Evolutionary conservation across 1,140 invertebrate genomes (phyloP).

Genomic region (Aradophagus sp.): DNA sequence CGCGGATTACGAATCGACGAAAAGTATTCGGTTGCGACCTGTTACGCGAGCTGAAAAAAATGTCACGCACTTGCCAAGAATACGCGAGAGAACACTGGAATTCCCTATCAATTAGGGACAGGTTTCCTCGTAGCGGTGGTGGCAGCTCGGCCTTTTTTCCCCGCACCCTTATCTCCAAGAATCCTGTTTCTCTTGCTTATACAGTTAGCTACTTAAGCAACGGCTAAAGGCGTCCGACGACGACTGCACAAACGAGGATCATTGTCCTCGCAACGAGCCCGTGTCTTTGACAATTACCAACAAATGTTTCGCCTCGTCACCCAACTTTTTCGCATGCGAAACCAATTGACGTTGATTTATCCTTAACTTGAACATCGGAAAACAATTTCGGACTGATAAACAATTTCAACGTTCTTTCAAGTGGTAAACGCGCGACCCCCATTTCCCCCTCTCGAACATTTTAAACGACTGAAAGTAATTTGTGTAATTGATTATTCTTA

Average conservation of each 20-base stretch:
- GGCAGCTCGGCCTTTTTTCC: conserved; percentile 49
- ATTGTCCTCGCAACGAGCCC: conserved; percentile 50
- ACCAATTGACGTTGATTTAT: too few relatives aligned
- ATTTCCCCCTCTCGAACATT: too few relatives aligned
- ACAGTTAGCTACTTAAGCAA: conserved; percentile 57
- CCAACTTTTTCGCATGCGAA: conserved; percentile 13
- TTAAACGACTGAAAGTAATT: not conserved
- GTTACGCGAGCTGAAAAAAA: conserved; percentile 66
- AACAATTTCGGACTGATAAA: not conserved
- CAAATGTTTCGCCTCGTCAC: conserved; percentile 43
- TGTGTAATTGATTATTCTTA: conserved; percentile 40
- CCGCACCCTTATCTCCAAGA: conserved; percentile 53
- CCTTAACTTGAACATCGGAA: too few relatives aligned
- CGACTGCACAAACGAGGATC: conserved; percentile 45
- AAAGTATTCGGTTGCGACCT: conserved; percentile 68
- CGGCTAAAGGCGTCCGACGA: conserved; percentile 41
- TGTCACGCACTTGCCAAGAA: conserved; percentile 45
- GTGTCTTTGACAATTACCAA: conserved; percentile 38
- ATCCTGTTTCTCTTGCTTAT: conserved; percentile 57
- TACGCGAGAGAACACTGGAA: conserved; percentile 59
- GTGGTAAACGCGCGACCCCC: too few relatives aligned
- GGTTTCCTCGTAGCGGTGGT: conserved; percentile 62
- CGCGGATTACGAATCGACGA: conserved; percentile 66
- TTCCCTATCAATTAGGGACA: conserved; percentile 74
- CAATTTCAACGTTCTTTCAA: too few relatives aligned